These are phyloP conservation scores for Kryptolebias ocellatus DNA, from an alignment of 2,797 vertebrate genomes.

Conservation along the genomic window DNA sequence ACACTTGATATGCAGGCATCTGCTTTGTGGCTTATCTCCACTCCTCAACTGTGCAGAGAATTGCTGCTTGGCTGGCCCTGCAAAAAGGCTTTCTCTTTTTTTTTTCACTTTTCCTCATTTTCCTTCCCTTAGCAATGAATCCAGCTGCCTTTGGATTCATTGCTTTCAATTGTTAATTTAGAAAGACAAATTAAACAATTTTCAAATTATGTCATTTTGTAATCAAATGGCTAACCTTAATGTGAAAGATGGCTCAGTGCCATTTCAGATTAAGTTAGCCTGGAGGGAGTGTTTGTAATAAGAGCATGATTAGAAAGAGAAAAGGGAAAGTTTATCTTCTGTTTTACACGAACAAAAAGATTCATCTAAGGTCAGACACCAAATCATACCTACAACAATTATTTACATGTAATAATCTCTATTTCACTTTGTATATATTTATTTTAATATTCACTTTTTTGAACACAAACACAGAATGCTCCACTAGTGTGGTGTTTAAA, in stretches of 20 bases:
- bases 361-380: constrained; percentile 10
- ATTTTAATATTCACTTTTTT: too few relatives aligned
- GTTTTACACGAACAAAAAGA: constrained; percentile 1
- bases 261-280: constrained; percentile 38
- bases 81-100: constrained; percentile 32
- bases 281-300: constrained; percentile 22
- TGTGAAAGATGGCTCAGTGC: constrained; percentile 57
- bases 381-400: constrained; percentile 4
- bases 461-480: neutral
- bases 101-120: constrained; percentile 29
- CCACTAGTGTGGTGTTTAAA: neutral
- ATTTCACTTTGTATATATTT: neutral
- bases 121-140: constrained; percentile 8
- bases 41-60: constrained; percentile 79
- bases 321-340: neutral
- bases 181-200: constrained; percentile 60
- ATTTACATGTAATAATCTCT: constrained; percentile 3
- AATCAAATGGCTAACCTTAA: constrained; percentile 71
- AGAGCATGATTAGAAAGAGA: neutral
- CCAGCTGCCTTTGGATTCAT: constrained; percentile 32
- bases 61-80: constrained; percentile 76
- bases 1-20: constrained; percentile 79
- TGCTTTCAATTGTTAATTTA: constrained; percentile 70
- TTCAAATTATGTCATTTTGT: constrained; percentile 68
- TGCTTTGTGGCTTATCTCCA: constrained; percentile 81